Evolutionary conservation across 92 coral and sea anemone species (phyloP).

Genomic region (Epizoanthus rinbou): DNA sequence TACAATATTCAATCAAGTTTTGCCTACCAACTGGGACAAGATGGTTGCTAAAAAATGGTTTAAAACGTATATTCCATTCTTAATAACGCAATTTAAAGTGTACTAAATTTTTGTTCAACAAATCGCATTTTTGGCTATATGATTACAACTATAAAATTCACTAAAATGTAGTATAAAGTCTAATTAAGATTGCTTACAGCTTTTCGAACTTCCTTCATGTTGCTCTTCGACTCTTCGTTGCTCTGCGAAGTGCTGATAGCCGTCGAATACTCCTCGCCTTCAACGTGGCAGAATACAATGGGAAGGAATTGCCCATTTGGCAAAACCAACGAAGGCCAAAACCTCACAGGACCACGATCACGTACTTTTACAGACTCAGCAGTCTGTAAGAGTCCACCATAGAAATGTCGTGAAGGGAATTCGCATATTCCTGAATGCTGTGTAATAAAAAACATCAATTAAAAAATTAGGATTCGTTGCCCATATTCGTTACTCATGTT

Average conservation of each 20-base stretch:
- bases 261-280: slow-evolving; percentile 67
- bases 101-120: too few relatives aligned
- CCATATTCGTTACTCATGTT: too few relatives aligned
- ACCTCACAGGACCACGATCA: slow-evolving; percentile 48
- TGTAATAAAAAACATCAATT: neutral
- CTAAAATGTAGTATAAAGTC: too few relatives aligned
- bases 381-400: slow-evolving; percentile 61
- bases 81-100: too few relatives aligned
- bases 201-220: slow-evolving; percentile 67
- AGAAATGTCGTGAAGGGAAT: slow-evolving; percentile 72
- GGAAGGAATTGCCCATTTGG: slow-evolving; percentile 51
- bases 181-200: slow-evolving; percentile 49
- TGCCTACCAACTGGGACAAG: too few relatives aligned
- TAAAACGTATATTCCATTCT: too few relatives aligned
- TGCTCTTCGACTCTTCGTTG: slow-evolving; percentile 78
- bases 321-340: slow-evolving; percentile 68
- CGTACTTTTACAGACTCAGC: slow-evolving; percentile 59
- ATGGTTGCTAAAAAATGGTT: too few relatives aligned
- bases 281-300: slow-evolving; percentile 76
- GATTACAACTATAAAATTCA: too few relatives aligned
- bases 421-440: slow-evolving; percentile 76
- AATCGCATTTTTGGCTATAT: too few relatives aligned
- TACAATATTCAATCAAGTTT: too few relatives aligned
- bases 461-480: neutral
- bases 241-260: slow-evolving; percentile 62